Evolutionary conservation across 2,113 vertebrate species (phyloP).

Genomic region (Serinus canaria): DNA sequence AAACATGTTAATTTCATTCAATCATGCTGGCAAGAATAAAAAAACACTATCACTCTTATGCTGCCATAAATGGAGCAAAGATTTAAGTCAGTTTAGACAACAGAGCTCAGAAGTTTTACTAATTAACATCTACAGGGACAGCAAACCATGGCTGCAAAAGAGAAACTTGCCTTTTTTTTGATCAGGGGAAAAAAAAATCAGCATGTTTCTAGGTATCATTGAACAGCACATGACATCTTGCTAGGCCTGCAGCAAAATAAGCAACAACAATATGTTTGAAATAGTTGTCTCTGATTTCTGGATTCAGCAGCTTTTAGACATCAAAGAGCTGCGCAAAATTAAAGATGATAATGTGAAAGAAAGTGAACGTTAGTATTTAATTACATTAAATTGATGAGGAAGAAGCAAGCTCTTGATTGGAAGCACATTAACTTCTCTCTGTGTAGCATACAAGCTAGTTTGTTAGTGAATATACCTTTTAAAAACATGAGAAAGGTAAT

Average conservation of each 20-base stretch:
- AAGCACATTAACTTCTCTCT: background rate
- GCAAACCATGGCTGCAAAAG: background rate
- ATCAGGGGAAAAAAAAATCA: background rate
- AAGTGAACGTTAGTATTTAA: background rate
- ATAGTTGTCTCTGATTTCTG: background rate
- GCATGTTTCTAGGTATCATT: background rate
- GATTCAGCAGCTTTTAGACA: background rate
- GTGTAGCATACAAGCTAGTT: background rate
- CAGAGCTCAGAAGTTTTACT: background rate
- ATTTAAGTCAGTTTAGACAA: background rate
- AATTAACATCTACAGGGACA: background rate
- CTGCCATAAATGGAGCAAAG: background rate
- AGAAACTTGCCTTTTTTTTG: background rate
- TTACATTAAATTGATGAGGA: constrained; percentile 3
- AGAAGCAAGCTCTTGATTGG: background rate
- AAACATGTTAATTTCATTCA: background rate
- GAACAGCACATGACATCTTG: background rate
- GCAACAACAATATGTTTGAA: background rate
- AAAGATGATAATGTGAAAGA: background rate
- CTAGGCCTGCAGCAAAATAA: background rate
- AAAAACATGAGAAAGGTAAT: background rate
- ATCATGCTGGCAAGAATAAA: background rate
- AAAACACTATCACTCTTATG: background rate
- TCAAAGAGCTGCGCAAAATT: background rate
- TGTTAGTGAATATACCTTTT: background rate